These are phyloP conservation scores for Darevskia mixta DNA, from an alignment of 2,797 vertebrate species.

Conservation along the genomic window DNA sequence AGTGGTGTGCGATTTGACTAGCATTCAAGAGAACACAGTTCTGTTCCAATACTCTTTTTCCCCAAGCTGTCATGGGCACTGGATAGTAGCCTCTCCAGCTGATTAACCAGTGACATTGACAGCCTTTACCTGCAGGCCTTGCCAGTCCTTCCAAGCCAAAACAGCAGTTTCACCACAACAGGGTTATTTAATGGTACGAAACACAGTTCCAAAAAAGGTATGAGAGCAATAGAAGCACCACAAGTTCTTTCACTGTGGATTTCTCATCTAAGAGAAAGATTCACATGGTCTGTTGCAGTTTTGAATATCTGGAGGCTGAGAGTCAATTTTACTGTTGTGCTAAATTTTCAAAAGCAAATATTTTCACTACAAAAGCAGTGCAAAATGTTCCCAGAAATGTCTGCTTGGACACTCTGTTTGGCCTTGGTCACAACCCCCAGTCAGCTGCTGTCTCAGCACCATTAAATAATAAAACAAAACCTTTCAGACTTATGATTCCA, in stretches of 20 bases:
- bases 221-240: slow-evolving; percentile 47
- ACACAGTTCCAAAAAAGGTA: slow-evolving; percentile 56
- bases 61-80: slow-evolving; percentile 69
- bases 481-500: not conserved
- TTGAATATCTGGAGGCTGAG: not conserved
- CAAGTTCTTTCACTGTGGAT: slow-evolving; percentile 31
- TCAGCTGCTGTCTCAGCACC: not conserved
- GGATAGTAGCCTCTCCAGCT: slow-evolving; percentile 72
- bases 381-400: not conserved
- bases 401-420: not conserved
- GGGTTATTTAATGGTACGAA: slow-evolving; percentile 53
- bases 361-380: not conserved
- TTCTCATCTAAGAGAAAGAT: slow-evolving; percentile 59
- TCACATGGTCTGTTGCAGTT: slow-evolving; percentile 30
- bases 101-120: slow-evolving; percentile 76
- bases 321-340: not conserved
- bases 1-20: slow-evolving; percentile 54
- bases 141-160: slow-evolving; percentile 70
- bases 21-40: slow-evolving; percentile 70
- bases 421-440: not conserved
- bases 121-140: slow-evolving; percentile 71
- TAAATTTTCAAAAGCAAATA: not conserved
- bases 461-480: not conserved
- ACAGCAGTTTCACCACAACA: slow-evolving; percentile 71
- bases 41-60: slow-evolving; percentile 69